These are phyloP conservation scores for Junonia oenone DNA, from an alignment of 2,888 invertebrate genomes.

Conservation along the genomic window DNA sequence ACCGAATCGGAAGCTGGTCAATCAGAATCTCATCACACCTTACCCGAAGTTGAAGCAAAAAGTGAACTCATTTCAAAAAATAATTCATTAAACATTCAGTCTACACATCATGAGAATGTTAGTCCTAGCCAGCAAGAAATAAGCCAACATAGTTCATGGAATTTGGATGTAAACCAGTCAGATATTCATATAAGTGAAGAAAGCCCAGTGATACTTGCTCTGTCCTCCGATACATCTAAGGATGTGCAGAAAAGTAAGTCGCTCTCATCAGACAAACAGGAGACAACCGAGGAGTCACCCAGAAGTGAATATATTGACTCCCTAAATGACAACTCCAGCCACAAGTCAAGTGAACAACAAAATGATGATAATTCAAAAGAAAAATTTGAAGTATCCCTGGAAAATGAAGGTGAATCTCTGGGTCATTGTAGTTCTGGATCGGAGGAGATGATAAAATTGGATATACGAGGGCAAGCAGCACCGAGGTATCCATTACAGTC, in stretches of 20 bases:
- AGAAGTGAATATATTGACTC: slow-evolving; percentile 61
- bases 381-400: slow-evolving; percentile 35
- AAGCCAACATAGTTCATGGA: slow-evolving; percentile 56
- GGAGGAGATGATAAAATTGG: slow-evolving; percentile 71
- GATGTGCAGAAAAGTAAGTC: slow-evolving; percentile 41
- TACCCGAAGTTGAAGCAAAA: slow-evolving; percentile 39
- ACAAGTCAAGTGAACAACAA: slow-evolving; percentile 25
- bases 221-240: slow-evolving; percentile 58
- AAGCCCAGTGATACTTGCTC: slow-evolving; percentile 59
- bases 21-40: slow-evolving; percentile 34
- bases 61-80: slow-evolving; percentile 34
- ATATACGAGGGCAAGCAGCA: slow-evolving; percentile 65
- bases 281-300: slow-evolving; percentile 43
- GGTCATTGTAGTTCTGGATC: slow-evolving; percentile 55
- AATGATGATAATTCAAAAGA: slow-evolving; percentile 36
- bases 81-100: slow-evolving; percentile 43
- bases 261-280: slow-evolving; percentile 32
- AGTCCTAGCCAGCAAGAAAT: slow-evolving; percentile 44
- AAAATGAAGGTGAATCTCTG: slow-evolving; percentile 36
- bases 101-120: slow-evolving; percentile 40
- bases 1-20: slow-evolving; percentile 47
- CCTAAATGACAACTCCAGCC: slow-evolving; percentile 53
- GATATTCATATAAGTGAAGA: slow-evolving; percentile 65
- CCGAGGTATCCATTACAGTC: slow-evolving; percentile 56
- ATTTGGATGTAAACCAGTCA: slow-evolving; percentile 50